Conservation (phyloP, 2,113 vertebrate species). For the Tonatia bakeri region DNA sequence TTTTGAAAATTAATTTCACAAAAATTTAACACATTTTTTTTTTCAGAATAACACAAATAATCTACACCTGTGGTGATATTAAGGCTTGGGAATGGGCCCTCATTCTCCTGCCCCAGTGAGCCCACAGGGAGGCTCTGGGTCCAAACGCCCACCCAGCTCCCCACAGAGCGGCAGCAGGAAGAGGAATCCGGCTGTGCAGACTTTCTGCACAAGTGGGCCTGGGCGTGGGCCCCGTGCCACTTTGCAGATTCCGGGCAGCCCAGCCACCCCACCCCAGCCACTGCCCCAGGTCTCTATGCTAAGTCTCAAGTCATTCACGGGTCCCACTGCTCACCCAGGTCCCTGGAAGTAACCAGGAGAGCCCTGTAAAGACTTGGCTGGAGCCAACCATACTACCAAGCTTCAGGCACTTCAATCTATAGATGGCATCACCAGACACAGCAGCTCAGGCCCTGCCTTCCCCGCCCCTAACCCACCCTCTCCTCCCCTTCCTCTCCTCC, state of each 20-base stretch:
- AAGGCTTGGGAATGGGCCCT: not conserved
- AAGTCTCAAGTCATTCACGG: not conserved
- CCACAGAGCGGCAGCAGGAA: accelerated
- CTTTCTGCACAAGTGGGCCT: not conserved
- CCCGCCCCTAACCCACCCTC: not conserved
- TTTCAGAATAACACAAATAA: not conserved
- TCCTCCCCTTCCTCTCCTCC: too few relatives aligned
- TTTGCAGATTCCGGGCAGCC: not conserved
- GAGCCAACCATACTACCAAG: not conserved
- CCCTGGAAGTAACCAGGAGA: not conserved
- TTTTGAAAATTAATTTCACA: not conserved
- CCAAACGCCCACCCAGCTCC: not conserved
- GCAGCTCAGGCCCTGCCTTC: not conserved
- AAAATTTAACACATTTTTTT: not conserved
- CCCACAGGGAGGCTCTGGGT: not conserved
- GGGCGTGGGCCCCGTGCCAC: accelerated
- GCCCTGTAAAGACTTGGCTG: not conserved
- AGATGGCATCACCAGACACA: not conserved
- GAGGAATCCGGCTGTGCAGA: not conserved
- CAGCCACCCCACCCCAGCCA: not conserved
- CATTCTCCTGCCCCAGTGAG: not conserved
- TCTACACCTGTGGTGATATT: not conserved
- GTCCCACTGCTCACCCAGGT: not conserved
- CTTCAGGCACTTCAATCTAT: not conserved
- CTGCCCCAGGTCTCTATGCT: not conserved